Conservation (phyloP, 1,140 invertebrate species). For the Archegozetes longisetosus region DNA sequence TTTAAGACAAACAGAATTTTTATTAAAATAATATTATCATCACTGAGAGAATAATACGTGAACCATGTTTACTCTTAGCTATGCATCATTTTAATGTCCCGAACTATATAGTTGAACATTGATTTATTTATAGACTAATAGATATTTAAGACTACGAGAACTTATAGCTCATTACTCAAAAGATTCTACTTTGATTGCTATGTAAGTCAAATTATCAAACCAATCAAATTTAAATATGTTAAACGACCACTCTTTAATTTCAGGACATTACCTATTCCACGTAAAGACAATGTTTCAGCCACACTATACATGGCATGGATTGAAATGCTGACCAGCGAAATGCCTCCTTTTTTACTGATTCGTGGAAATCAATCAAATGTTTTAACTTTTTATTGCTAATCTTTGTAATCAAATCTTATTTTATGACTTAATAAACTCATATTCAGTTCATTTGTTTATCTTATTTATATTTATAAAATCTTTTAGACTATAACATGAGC, state of each 20-base stretch:
- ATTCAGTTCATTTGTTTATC: no score
- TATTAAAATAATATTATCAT: no score
- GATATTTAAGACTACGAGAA: neutral
- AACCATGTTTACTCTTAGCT: no score
- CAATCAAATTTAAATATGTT: neutral
- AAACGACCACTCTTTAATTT: neutral
- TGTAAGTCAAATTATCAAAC: neutral
- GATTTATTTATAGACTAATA: neutral
- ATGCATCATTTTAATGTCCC: no score
- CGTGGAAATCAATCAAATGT: constrained; percentile 88
- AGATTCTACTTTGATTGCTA: neutral
- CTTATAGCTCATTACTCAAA: neutral
- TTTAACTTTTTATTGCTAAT: constrained; percentile 81
- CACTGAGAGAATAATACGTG: no score
- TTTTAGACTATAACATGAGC: no score
- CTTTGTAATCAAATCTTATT: no score
- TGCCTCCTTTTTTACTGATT: constrained; percentile 79
- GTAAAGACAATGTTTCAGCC: constrained; percentile 69
- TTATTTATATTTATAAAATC: no score
- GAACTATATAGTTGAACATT: no score
- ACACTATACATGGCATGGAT: constrained; percentile 88
- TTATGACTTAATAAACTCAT: no score
- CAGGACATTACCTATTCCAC: constrained; percentile 79
- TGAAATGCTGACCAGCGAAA: constrained; percentile 65
- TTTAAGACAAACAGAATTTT: no score